Percentiles rank a stretch among this genome's conserved stretches.
Evolutionary conservation across 2,797 vertebrate genomes (phyloP).

Genomic region (Acomys russatus): DNA sequence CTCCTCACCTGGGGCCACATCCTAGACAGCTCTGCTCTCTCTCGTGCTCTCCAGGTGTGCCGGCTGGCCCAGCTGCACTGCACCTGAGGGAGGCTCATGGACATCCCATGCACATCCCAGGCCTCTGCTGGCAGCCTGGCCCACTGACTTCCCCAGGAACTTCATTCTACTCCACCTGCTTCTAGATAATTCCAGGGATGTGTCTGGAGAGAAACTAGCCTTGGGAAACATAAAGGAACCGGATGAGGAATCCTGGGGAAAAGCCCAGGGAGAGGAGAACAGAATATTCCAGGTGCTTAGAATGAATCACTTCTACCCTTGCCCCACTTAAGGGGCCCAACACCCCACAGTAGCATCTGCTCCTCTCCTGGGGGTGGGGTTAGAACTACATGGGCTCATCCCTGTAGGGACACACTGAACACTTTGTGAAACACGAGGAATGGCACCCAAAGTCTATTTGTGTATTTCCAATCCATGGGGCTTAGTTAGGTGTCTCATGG

Average conservation of each 20-base stretch:
- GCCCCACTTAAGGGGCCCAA: not conserved
- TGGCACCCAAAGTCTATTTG: not conserved
- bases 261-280: not conserved
- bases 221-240: not conserved
- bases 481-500: not conserved
- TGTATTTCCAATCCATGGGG: not conserved
- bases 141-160: not conserved
- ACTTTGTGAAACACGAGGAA: not conserved
- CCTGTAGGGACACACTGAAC: not conserved
- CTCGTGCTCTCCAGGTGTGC: accelerated
- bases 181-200: not conserved
- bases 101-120: accelerated
- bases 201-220: not conserved
- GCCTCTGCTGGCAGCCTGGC: not conserved
- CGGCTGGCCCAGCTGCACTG: not conserved
- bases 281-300: not conserved
- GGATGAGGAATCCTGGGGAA: too few relatives aligned
- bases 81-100: not conserved
- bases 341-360: not conserved
- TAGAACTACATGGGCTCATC: not conserved
- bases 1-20: too few relatives aligned
- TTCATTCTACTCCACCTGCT: not conserved
- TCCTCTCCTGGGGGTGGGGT: not conserved
- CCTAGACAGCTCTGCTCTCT: not conserved
- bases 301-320: not conserved